phyloP scores from a whole-genome alignment of 2,113 vertebrate species.

The Peromyscus leucopus region DNA sequence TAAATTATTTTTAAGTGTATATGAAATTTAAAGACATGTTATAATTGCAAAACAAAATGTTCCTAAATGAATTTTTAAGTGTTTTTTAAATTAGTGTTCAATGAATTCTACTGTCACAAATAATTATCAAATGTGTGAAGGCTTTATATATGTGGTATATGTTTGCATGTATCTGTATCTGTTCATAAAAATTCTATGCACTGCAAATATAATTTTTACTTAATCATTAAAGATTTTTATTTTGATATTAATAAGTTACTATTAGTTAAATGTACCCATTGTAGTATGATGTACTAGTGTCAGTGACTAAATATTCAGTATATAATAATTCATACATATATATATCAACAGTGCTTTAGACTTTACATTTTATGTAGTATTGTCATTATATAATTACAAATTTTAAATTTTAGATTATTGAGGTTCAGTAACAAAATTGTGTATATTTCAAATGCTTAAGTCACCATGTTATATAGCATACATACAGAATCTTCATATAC shows the following conservation, averaged over 20 bases:
- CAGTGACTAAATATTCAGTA: background rate
- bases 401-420: background rate
- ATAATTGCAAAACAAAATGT: background rate
- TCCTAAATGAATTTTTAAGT: background rate
- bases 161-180: background rate
- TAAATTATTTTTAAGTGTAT: background rate
- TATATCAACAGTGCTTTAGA: background rate
- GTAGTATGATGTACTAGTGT: background rate
- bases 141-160: background rate
- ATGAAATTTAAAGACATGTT: background rate
- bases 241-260: background rate
- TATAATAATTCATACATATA: background rate
- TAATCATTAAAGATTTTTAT: background rate
- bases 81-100: background rate
- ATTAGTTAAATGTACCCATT: background rate
- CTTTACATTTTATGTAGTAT: too few relatives aligned
- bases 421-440: background rate
- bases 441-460: background rate
- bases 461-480: background rate
- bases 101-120: background rate
- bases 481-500: background rate
- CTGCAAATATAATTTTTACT: background rate
- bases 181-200: background rate
- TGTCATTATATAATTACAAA: background rate
- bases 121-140: background rate